Percentiles rank a stretch among this genome's conserved stretches.
phyloP scores from a whole-genome alignment of 2,888 invertebrate species.

The Steromphala cineraria region DNA sequence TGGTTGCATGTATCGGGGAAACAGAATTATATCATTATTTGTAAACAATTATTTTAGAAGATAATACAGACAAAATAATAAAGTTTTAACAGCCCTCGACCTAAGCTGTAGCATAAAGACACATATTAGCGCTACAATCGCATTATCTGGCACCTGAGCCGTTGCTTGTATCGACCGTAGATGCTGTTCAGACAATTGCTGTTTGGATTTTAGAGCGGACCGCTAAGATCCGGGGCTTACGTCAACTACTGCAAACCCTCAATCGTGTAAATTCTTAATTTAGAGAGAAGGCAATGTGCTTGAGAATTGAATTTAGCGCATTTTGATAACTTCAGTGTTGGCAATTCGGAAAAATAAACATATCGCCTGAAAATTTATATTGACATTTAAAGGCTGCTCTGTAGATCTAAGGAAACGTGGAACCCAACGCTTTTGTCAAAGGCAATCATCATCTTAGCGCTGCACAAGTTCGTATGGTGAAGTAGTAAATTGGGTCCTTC shows the following conservation, averaged over 20 bases:
- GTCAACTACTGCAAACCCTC: background rate
- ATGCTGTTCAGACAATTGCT: slow-evolving; percentile 3
- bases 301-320: slow-evolving; percentile 13
- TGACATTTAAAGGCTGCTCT: background rate
- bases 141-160: no score
- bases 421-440: background rate
- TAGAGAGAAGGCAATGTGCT: slow-evolving; percentile 10
- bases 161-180: no score
- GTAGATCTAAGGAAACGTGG: background rate
- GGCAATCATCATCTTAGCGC: no score
- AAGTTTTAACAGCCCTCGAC: no score
- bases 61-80: no score
- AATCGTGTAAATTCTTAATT: slow-evolving; percentile 13
- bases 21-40: no score
- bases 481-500: background rate
- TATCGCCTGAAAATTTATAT: slow-evolving; percentile 15
- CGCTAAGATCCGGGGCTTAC: background rate
- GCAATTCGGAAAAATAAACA: slow-evolving; percentile 1
- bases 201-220: background rate
- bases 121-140: no score
- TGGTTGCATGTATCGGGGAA: no score
- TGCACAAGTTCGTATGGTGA: no score
- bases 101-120: no score
- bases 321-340: slow-evolving; percentile 8
- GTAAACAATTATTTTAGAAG: no score